Base-by-base conservation (phyloP, 1,140 invertebrate species). In the Rhizoglyphus robini region DNA sequence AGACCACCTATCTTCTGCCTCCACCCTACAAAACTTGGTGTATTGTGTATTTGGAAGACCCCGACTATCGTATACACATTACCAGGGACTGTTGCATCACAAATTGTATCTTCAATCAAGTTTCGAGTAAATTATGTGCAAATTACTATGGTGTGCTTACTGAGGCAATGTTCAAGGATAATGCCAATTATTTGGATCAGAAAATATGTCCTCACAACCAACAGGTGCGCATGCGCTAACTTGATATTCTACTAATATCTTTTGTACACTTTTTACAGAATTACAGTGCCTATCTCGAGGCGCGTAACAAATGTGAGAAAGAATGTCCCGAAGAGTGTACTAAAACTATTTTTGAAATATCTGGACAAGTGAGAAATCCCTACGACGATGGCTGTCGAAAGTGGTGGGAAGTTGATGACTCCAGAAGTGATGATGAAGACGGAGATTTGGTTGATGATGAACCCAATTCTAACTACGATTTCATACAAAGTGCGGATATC, bases 301-400 rank as follows among this genome's bases (percentile, higher is more conserved):
- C 58, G 3, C 8, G 27, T 27, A 60, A 60, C 36, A 11, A 20
- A 11, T 60, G 58, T 32, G 58, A 60, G 27, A 60, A 60, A n/a
- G 1, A 34, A 34, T 60, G 58, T 46, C 58, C 58, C 15, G 58
- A 34, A n/a, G 58, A 60, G 30, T 60, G 58, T 60, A 11, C 25
- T 4, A 15, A 34, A 15, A 38, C 32, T 11, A 60, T 60, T 11
- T 60, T 60, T 15, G 4, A 60, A 27, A 13, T 60, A 3, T n/a
- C 15, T 27, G 58, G 58, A 4, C 58, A 29, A 4, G 23, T 51
- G 18, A 8, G 36, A 11, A 41, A 41, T 41, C 18, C 36, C n/a
- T n/a, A n/a, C n/a, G n/a, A n/a, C n/a, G n/a, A n/a, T n/a, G n/a
- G n/a, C n/a, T n/a, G n/a, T n/a, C n/a, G n/a, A n/a, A n/a, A n/a